Base-by-base conservation (phyloP, 2,113 vertebrate genomes). In the Tautogolabrus adspersus region DNA sequence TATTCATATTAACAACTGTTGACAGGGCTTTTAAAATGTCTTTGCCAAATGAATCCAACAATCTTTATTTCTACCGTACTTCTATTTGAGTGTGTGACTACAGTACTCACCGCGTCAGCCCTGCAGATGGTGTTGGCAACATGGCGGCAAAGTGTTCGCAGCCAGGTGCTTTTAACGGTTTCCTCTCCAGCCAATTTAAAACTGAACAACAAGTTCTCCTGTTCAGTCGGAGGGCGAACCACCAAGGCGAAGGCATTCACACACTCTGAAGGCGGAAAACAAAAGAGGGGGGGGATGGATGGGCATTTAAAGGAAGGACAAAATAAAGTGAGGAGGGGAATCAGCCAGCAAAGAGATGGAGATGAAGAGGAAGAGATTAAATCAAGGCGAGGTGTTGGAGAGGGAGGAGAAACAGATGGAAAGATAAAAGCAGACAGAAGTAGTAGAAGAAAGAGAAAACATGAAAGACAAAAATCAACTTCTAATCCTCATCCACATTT, bases 61-160 rank as follows among this genome's bases (percentile, higher is more conserved):
- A 8, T 0, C 22, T 57, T 62, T 26, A 9, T 58, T 72, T 30
- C n/a, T 44, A 15, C 26, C 30, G 37, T 59, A 19, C 19, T 52
- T 69, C 56, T 68, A 44, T 67, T 66, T 15, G 47, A 26, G 64
- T 51, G 57, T 68, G 70, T 21, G 21, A 15, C 26, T 70, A 94
- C 26, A 26, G 26, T 4, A 26, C 96, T 98, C 93, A 99, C 98
- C 78, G 96, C 94, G 82, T 99, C 97, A 64, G 98, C 95, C 91
- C 95, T 97, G 93, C 97, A 99, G 93, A 99, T 99, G 21, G 97
- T 99, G 93, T 99, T 97, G 91, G 98, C 97, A 67, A 99, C 95
- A 0, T 99, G 97, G 77, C 98, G 96, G 87, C 97, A 99, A 10
- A 99, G 90, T 37, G 81, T 96, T 93, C 94, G 95, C 54, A 99